Conservation (phyloP, 2,888 invertebrate species). For the Trypoxylon attenuatum region DNA sequence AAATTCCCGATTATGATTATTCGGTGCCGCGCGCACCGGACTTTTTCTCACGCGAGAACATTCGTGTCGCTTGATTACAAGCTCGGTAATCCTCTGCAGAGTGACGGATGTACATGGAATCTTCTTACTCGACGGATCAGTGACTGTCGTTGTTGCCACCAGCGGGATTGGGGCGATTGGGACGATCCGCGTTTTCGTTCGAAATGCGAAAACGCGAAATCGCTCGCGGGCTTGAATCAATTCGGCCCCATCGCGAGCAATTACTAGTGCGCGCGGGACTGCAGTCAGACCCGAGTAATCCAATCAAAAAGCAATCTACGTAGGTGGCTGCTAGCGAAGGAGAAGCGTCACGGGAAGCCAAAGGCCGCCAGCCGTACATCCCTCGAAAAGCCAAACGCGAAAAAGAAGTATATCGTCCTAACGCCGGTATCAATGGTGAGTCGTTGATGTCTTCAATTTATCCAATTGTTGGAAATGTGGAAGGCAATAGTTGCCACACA, state of each 20-base stretch:
- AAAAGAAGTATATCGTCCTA: too few species aligned
- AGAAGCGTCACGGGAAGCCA: too few species aligned
- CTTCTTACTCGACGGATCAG: background rate
- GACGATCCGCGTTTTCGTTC: too few species aligned
- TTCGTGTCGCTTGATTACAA: background rate
- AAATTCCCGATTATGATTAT: background rate
- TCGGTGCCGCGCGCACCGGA: background rate
- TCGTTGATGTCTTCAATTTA: too few species aligned
- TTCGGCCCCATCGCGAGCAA: background rate
- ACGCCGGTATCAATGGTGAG: too few species aligned
- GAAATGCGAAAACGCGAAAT: background rate
- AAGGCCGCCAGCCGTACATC: too few species aligned
- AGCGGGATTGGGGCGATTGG: background rate
- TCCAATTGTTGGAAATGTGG: background rate
- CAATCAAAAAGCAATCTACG: conserved; percentile 37
- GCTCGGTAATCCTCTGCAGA: background rate
- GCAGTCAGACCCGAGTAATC: conserved; percentile 20
- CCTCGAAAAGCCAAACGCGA: too few species aligned
- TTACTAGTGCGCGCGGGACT: too few species aligned
- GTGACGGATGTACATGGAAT: background rate
- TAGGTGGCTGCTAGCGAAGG: conserved; percentile 1
- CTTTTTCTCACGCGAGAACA: too few species aligned
- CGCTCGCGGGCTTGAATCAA: background rate
- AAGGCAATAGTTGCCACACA: background rate
- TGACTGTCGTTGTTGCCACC: background rate